Conservation (phyloP, 1,140 invertebrate species). For the Gonioctena quinquepunctata region DNA sequence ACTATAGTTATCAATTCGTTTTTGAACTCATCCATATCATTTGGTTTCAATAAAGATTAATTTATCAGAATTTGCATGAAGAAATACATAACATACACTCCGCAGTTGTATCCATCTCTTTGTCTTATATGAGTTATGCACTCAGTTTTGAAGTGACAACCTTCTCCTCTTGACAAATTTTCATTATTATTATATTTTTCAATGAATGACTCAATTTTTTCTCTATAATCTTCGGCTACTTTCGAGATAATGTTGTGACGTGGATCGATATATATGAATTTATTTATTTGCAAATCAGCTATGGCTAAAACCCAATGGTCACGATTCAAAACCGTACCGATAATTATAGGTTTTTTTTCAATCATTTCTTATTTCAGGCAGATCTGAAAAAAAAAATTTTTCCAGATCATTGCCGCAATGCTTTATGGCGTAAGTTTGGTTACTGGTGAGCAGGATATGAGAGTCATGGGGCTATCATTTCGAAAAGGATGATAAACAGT, state of each 20-base stretch:
- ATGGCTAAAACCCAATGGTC: constrained; percentile 7
- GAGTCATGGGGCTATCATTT: not conserved
- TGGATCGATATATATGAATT: constrained; percentile 2
- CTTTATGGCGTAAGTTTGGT: not conserved
- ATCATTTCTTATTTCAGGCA: not conserved
- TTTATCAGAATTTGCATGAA: no score
- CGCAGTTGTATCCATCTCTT: no score
- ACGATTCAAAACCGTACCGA: not conserved
- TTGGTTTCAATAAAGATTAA: no score
- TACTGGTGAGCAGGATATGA: not conserved
- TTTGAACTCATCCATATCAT: no score
- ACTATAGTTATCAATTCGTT: no score
- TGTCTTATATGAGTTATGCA: no score
- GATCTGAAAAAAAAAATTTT: not conserved
- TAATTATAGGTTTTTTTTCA: not conserved
- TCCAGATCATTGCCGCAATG: not conserved
- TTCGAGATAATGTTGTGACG: not conserved
- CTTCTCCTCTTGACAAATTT: no score
- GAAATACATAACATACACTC: no score
- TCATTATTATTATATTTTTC: constrained; percentile 3
- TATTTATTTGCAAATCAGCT: not conserved
- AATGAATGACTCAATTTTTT: constrained; percentile 8
- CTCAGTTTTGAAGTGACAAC: no score
- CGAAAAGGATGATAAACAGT: not conserved
- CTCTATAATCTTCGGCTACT: not conserved